Evolutionary conservation across 2,797 vertebrate genomes (phyloP).

Genomic region (Sebastes goodei): DNA sequence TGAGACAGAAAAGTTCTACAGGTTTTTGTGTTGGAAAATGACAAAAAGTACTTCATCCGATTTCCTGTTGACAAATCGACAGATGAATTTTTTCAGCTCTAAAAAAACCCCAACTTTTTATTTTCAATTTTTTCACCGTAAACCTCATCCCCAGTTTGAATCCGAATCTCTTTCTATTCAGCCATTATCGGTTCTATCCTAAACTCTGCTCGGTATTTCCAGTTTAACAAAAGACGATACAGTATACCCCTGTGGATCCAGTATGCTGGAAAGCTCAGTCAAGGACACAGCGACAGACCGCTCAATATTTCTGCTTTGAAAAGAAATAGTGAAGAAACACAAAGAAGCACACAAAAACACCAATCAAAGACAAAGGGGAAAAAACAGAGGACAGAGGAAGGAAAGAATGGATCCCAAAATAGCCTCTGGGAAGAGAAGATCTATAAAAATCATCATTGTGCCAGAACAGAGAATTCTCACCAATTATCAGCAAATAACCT

Average conservation of each 20-base stretch:
- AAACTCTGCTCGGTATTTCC: neutral
- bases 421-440: conserved; percentile 10
- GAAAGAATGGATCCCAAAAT: conserved; percentile 34
- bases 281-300: neutral
- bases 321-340: neutral
- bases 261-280: neutral
- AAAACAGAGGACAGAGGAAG: neutral
- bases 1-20: neutral
- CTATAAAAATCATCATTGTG: conserved; percentile 25
- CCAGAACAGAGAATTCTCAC: conserved; percentile 4
- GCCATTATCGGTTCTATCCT: neutral
- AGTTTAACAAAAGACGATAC: neutral
- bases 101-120: too few species aligned
- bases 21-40: neutral
- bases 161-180: neutral
- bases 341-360: neutral
- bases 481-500: conserved; percentile 13
- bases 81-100: neutral
- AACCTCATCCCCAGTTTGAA: neutral
- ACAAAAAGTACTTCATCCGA: too few species aligned
- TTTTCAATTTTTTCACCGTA: neutral
- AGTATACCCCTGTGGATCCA: neutral
- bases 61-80: neutral
- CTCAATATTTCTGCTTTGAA: neutral
- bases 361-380: neutral